A percentile compares a stretch with the other conserved stretches of the same genome.
Evolutionary conservation across 2,888 invertebrate genomes (phyloP).

Genomic region (Aphidius colemani): DNA sequence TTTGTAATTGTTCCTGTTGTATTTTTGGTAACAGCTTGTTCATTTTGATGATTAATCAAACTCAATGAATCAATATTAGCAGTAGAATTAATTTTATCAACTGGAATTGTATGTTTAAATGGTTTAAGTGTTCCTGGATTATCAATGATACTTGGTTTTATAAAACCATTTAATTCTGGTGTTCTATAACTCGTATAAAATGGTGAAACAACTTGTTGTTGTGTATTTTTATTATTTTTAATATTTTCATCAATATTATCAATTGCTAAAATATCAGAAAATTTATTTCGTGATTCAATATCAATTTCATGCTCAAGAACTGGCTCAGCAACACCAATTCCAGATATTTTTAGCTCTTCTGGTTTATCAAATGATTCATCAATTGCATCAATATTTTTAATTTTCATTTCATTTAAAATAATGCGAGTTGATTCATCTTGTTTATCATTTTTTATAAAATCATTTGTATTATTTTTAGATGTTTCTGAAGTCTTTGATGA

Average conservation of each 20-base stretch:
- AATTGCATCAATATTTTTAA: too few species aligned
- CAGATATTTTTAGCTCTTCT: conserved; percentile 37
- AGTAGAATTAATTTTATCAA: conserved; percentile 52
- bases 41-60: neutral
- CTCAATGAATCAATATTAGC: conserved; percentile 27
- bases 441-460: too few species aligned
- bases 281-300: conserved; percentile 48
- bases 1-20: neutral
- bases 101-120: conserved; percentile 56
- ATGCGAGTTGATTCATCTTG: neutral
- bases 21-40: neutral
- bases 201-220: conserved; percentile 23
- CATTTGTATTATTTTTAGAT: too few species aligned
- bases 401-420: neutral
- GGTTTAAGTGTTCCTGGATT: conserved; percentile 52
- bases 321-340: conserved; percentile 57
- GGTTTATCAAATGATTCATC: conserved; percentile 22
- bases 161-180: conserved; percentile 49
- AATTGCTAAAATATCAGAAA: conserved; percentile 41
- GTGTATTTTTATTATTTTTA: conserved; percentile 38
- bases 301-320: conserved; percentile 52
- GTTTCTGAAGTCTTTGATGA: neutral
- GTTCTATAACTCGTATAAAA: conserved; percentile 55
- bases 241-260: conserved; percentile 32
- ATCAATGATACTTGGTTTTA: conserved; percentile 50